A percentile compares a stretch with the other conserved stretches of the same genome.
These are phyloP conservation scores for Novumbra hubbsi DNA, from an alignment of 2,797 vertebrate genomes.

Conservation along the genomic window DNA sequence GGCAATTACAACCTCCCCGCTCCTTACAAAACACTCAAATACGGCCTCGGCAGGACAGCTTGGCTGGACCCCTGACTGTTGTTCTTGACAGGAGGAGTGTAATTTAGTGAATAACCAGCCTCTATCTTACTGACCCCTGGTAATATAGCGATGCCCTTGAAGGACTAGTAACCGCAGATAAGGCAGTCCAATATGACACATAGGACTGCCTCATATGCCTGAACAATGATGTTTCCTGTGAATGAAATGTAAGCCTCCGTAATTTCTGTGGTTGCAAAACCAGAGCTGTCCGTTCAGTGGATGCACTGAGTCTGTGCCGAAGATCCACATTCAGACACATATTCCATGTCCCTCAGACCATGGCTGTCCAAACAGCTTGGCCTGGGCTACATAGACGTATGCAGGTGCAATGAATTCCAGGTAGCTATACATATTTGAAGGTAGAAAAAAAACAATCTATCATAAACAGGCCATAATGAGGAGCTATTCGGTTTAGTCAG, in stretches of 20 bases:
- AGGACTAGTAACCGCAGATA: background rate
- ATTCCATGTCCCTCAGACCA: background rate
- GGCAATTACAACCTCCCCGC: slow-evolving; percentile 28
- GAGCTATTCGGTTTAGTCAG: background rate
- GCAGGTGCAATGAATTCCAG: background rate
- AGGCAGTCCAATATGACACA: background rate
- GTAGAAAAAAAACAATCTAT: background rate
- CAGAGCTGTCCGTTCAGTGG: background rate
- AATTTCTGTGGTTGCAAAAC: background rate
- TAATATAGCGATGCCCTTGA: background rate
- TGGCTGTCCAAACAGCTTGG: background rate
- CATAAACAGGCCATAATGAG: background rate
- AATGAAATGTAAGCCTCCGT: background rate
- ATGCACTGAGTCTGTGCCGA: background rate
- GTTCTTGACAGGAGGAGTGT: slow-evolving; percentile 13
- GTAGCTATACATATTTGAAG: background rate
- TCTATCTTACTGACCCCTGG: slow-evolving; percentile 4
- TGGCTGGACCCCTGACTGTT: background rate
- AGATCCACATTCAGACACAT: background rate
- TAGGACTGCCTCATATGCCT: background rate
- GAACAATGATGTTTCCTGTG: background rate
- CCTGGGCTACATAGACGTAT: background rate
- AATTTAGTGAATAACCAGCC: slow-evolving; percentile 20
- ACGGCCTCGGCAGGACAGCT: background rate
- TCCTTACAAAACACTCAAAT: slow-evolving; percentile 12